Conservation (phyloP, 2,113 vertebrate species). For the Aptenodytes patagonicus region DNA sequence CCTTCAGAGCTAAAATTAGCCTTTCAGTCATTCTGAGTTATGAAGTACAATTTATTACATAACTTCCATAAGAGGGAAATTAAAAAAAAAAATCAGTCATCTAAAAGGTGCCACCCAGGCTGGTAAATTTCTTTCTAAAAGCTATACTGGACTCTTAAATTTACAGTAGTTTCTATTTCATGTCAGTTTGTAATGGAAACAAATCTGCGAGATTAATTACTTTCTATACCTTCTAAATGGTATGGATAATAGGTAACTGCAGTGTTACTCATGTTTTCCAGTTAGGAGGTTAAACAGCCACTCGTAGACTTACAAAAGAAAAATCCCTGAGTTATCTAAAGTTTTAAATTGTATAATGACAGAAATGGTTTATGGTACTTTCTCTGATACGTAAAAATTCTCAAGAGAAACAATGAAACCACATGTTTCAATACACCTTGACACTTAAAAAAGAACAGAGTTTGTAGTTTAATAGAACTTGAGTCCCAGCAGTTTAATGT, state of each 20-base stretch:
- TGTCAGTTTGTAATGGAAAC: background rate
- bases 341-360: background rate
- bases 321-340: background rate
- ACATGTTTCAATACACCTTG: background rate
- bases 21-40: conserved; percentile 39
- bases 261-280: background rate
- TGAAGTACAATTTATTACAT: background rate
- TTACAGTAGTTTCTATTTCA: background rate
- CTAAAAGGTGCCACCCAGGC: background rate
- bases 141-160: background rate
- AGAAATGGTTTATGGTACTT: background rate
- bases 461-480: background rate
- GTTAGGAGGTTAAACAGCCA: background rate
- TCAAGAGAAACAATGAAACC: background rate
- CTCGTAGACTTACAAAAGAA: background rate
- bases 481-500: background rate
- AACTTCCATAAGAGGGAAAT: background rate
- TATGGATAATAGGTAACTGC: background rate
- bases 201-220: background rate
- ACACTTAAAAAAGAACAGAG: background rate
- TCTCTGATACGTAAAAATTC: background rate
- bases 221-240: background rate
- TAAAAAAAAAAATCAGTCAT: background rate
- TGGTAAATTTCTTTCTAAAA: background rate
- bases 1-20: conserved; percentile 58